Evolutionary conservation across 92 coral and sea anemone species (phyloP), one percentile per base, ranked within the genome.

Genomic region (Plumapathes pennacea): DNA sequence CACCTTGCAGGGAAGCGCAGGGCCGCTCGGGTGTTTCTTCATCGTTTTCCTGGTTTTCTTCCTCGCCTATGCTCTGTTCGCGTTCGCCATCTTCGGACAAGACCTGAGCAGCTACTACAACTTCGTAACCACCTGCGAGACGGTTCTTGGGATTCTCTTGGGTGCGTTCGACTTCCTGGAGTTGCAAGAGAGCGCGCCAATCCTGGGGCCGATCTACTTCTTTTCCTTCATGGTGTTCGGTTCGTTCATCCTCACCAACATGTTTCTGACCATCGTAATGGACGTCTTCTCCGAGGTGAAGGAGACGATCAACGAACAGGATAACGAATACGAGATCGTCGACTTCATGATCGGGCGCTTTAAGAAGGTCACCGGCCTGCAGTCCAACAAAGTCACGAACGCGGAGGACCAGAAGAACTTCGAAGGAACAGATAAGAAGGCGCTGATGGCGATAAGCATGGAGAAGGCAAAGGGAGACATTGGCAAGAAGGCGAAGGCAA

Each of bases 181-280:
- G 33, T 50, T 91, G 25, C 84, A 84, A 18, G 62, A 52, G 3
- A 76, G 85, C 1, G 83, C 82, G 25, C 96, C 96, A 4, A 71
- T 83, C 24, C 49, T 88, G 12, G 97, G 97, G 1, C 89, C 96
- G 12, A 29, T 88, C 26, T 91, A 87, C 65, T 77, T 91, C 66
- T 91, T 91, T 72, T 55, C 92, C 26, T 64, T 85, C 37, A 83
- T 91, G 96, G 90, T 91, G 48, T 83, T 84, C 37, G 97, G 97
- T 4, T 81, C 74, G 36, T 88, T 91, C 32, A 80, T 91, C 34
- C 57, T 91, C 46, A 88, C 88, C 83, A 91, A 91, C 67, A 78
- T 91, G 89, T 84, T 91, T 55, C 72, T 88, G 8, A 85, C 92
- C 22, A 79, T 91, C 27, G 85, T 91, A 17, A 72, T 91, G 57